Conservation (phyloP, 1,140 invertebrate genomes). For the Pseudachorutes palmiensis region DNA sequence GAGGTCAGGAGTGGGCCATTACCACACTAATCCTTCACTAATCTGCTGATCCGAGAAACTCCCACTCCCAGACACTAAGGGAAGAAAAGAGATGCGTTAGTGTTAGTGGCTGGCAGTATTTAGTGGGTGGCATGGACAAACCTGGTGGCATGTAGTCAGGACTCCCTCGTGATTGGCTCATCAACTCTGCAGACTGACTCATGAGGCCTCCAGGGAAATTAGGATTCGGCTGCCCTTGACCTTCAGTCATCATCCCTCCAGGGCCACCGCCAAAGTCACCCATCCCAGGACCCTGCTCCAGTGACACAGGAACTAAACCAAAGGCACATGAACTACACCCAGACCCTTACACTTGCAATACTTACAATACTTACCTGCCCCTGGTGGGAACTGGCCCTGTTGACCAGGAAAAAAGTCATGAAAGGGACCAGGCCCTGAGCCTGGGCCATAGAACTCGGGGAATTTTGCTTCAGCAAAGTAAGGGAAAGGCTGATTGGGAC, state of each 20-base stretch:
- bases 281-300: slow-evolving; percentile 29
- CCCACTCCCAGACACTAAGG: slow-evolving; percentile 34
- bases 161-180: slow-evolving; percentile 39
- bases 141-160: slow-evolving; percentile 41
- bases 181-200: slow-evolving; percentile 38
- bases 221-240: slow-evolving; percentile 32
- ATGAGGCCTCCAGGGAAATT: slow-evolving; percentile 39
- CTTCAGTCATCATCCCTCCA: slow-evolving; percentile 22
- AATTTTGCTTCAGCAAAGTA: slow-evolving; percentile 81
- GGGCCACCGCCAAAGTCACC: slow-evolving; percentile 32
- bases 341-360: no score
- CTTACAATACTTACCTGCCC: slow-evolving; percentile 34
- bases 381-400: slow-evolving; percentile 51
- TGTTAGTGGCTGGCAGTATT: not conserved
- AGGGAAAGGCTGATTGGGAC: slow-evolving; percentile 74
- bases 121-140: slow-evolving; percentile 23
- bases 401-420: slow-evolving; percentile 79
- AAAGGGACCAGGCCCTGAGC: slow-evolving; percentile 50
- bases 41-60: slow-evolving; percentile 53
- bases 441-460: slow-evolving; percentile 65
- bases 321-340: not conserved
- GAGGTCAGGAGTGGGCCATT: no score
- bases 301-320: slow-evolving; percentile 29
- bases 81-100: not conserved
- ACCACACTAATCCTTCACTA: slow-evolving; percentile 51